These are phyloP conservation scores for Echinops telfairi DNA, from an alignment of 2,113 vertebrate genomes.

Conservation along the genomic window DNA sequence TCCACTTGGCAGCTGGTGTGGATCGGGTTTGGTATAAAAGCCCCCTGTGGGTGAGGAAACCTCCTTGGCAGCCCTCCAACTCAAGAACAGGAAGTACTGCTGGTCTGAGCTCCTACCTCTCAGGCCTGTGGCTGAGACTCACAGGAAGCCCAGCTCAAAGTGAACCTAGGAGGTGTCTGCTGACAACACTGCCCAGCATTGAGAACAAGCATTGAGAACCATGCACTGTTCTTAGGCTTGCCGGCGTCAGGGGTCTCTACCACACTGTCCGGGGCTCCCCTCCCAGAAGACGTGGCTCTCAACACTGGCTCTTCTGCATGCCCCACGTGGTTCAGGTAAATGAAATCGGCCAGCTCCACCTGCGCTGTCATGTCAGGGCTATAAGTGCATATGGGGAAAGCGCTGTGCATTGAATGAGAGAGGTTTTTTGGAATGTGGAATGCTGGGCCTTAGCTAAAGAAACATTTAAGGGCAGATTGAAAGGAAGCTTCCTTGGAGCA, in stretches of 20 bases:
- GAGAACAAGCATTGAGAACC: neutral
- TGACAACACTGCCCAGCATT: neutral
- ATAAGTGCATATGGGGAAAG: neutral
- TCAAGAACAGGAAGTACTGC: conserved; percentile 72
- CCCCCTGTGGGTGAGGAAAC: neutral
- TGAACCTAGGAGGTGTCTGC: neutral
- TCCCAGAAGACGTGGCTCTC: neutral
- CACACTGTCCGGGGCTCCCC: neutral
- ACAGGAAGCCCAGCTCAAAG: conserved; percentile 71
- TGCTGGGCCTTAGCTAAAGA: neutral
- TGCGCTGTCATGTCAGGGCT: neutral
- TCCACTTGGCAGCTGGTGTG: neutral
- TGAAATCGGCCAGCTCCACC: neutral
- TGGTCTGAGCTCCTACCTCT: neutral
- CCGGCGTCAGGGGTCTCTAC: neutral
- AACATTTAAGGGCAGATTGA: neutral
- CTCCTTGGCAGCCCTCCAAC: neutral
- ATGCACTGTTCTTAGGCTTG: accelerated
- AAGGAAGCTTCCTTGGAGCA: neutral
- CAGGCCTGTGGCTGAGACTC: conserved; percentile 60
- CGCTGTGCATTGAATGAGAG: neutral
- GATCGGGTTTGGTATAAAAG: neutral
- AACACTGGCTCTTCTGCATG: neutral
- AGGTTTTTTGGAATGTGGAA: neutral
- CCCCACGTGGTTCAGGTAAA: conserved; percentile 67